Evolutionary conservation across 2,888 invertebrate genomes (phyloP).

Genomic region (Zelleria hepariella): DNA sequence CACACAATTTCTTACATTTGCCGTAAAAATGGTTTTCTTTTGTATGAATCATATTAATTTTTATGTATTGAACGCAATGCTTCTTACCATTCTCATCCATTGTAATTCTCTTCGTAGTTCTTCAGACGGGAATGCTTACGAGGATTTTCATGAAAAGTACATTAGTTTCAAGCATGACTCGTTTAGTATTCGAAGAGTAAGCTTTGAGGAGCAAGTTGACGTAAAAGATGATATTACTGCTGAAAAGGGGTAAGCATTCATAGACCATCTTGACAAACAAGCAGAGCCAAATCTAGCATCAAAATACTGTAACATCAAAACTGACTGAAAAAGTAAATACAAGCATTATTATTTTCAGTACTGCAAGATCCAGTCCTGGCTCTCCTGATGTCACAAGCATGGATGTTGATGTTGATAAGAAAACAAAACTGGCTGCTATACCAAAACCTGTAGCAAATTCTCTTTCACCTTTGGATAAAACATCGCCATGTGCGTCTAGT

Average conservation of each 20-base stretch:
- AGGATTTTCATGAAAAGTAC: conserved; percentile 87
- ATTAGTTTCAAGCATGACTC: conserved; percentile 79
- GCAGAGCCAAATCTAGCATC: neutral
- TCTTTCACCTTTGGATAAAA: conserved; percentile 61
- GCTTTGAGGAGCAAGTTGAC: conserved; percentile 74
- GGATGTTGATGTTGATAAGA: conserved; percentile 36
- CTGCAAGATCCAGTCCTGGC: conserved; percentile 76
- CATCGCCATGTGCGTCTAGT: conserved; percentile 84
- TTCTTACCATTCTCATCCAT: conserved; percentile 49
- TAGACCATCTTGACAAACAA: too few species aligned
- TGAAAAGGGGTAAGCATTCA: conserved; percentile 31
- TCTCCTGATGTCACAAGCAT: conserved; percentile 64
- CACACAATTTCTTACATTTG: conserved; percentile 7
- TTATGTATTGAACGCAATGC: conserved; percentile 27
- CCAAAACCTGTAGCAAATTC: conserved; percentile 45
- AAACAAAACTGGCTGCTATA: conserved; percentile 37
- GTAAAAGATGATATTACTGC: conserved; percentile 30
- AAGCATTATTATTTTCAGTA: conserved; percentile 35
- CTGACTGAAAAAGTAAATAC: neutral
- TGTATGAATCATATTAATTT: neutral
- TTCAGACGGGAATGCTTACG: conserved; percentile 72
- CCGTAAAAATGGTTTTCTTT: conserved; percentile 17
- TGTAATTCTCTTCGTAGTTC: conserved; percentile 68
- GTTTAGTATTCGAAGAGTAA: conserved; percentile 82
- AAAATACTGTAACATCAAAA: neutral